These are phyloP conservation scores for Cephus cinctus DNA, from an alignment of 1,140 invertebrate species.

Conservation along the genomic window DNA sequence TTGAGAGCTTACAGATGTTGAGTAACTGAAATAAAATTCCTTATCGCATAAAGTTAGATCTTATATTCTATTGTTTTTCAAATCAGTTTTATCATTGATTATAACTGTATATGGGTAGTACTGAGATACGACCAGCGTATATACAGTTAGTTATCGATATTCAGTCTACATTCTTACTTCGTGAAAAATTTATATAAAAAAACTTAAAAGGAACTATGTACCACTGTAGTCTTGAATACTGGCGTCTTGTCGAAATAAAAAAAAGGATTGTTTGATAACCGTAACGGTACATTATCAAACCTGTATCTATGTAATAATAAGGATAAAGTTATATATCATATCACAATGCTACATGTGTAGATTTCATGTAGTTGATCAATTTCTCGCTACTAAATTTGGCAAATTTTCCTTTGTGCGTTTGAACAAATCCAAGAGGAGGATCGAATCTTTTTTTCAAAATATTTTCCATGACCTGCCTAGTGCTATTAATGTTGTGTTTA, in stretches of 20 bases:
- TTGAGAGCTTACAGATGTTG: not conserved
- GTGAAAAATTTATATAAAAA: not conserved
- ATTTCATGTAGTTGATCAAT: slow-evolving; percentile 26
- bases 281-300: not conserved
- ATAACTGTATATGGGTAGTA: not conserved
- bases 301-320: not conserved
- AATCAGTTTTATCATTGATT: not conserved
- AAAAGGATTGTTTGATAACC: too few relatives aligned
- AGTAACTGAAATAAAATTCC: not conserved
- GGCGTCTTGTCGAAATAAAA: too few relatives aligned
- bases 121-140: not conserved
- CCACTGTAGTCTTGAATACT: too few relatives aligned
- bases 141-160: not conserved
- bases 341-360: not conserved
- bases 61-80: not conserved
- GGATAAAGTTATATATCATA: too few relatives aligned
- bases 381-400: slow-evolving; percentile 22
- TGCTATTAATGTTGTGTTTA: slow-evolving; percentile 3
- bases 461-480: slow-evolving; percentile 13
- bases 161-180: not conserved
- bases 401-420: slow-evolving; percentile 13
- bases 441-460: slow-evolving; percentile 22
- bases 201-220: not conserved
- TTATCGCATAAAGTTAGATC: not conserved
- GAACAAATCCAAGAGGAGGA: slow-evolving; percentile 17